These are phyloP conservation scores for Etheostoma perlongum DNA, from an alignment of 2,797 vertebrate genomes.

Conservation along the genomic window DNA sequence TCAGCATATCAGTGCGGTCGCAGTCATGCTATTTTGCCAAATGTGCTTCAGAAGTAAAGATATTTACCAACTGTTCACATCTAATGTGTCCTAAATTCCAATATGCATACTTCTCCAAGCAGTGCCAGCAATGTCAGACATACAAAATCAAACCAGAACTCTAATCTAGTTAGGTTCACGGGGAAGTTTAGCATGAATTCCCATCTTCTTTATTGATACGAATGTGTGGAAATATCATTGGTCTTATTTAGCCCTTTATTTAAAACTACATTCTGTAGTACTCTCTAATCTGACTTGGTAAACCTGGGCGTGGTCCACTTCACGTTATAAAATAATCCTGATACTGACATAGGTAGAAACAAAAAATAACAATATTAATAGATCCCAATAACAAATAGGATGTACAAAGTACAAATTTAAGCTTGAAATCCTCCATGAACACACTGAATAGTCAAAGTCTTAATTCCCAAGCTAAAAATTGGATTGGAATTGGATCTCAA, in stretches of 20 bases:
- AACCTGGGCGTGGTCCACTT: neutral
- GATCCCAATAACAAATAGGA: neutral
- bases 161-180: neutral
- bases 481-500: neutral
- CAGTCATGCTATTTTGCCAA: conserved; percentile 39
- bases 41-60: conserved; percentile 19
- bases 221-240: neutral
- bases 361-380: neutral
- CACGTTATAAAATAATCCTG: neutral
- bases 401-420: neutral
- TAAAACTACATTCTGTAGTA: neutral
- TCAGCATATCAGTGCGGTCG: conserved; percentile 15
- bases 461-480: neutral
- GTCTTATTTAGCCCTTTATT: neutral
- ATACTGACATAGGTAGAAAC: neutral
- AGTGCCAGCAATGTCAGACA: neutral
- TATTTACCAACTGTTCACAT: conserved; percentile 33
- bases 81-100: conserved; percentile 15
- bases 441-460: conserved; percentile 12
- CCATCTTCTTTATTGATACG: neutral
- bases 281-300: neutral
- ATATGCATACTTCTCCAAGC: neutral
- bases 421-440: conserved; percentile 7
- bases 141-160: neutral
- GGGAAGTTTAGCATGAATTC: neutral